Conservation (phyloP, 1,140 invertebrate species). For the Uloborus diversus region DNA sequence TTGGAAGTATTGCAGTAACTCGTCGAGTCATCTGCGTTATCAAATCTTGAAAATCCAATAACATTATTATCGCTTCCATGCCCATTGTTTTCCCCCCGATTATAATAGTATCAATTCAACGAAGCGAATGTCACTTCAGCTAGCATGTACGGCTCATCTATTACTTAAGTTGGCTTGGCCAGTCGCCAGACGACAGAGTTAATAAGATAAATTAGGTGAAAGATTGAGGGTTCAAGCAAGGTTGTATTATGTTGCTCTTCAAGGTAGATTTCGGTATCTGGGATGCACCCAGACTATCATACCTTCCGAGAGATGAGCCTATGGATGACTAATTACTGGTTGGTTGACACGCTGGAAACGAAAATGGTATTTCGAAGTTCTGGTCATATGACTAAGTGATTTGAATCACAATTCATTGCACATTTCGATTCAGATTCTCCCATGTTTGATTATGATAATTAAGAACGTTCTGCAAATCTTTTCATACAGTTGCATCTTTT, state of each 20-base stretch:
- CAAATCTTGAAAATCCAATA: slow-evolving; percentile 41
- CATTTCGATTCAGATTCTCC: no score
- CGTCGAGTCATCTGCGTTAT: no score
- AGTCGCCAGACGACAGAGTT: slow-evolving; percentile 45
- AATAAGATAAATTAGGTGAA: slow-evolving; percentile 54
- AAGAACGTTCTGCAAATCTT: no score
- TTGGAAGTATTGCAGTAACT: no score
- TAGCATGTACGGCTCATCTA: slow-evolving; percentile 32
- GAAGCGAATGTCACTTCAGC: slow-evolving; percentile 36
- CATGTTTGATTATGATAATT: no score
- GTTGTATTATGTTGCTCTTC: slow-evolving; percentile 44
- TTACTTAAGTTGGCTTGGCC: slow-evolving; percentile 43
- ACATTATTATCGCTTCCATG: slow-evolving; percentile 44
- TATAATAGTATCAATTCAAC: slow-evolving; percentile 21
- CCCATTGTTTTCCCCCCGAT: slow-evolving; percentile 28
- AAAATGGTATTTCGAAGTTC: no score
- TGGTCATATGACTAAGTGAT: no score
- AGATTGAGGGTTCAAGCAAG: slow-evolving; percentile 34
- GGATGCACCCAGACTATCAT: slow-evolving; percentile 17
- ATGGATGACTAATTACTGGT: no score
- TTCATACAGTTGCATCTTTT: no score
- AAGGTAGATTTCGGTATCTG: slow-evolving; percentile 22
- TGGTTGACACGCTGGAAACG: no score
- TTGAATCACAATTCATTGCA: no score
- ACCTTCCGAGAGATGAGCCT: not conserved